Evolutionary conservation across 2,797 vertebrate genomes (phyloP), one percentile per base, ranked within the genome.

Genomic region (Anisognathus igniventris): DNA sequence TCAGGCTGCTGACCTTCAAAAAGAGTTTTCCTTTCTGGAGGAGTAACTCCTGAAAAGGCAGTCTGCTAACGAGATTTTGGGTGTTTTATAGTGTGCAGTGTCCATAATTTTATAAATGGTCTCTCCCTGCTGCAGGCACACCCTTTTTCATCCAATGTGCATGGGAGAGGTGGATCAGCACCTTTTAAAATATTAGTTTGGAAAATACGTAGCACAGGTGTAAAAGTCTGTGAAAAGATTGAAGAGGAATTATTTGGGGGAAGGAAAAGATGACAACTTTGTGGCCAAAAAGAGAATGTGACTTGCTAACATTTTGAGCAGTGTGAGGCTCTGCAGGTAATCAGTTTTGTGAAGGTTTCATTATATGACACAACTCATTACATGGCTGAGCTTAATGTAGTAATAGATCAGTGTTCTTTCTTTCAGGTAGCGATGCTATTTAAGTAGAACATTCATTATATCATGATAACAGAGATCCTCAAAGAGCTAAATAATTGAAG

Each of bases 401-500:
- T 76, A 93, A 95, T 90, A 86, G 79, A 91, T 94, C 83, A 91
- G 67, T 68, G 83, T 82, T 92, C 56, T 67, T 88, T 89, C 58
- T 90, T 79, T 81, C 61, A 93, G 64, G 66, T 72, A 90, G 86
- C 0, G 0, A 64, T 90, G 84, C 71, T 88, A 37, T 90, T 84
- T 95, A 93, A 79, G 64, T 50, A 66, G 70, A 93, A 66, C 62
- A 73, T 95, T 90, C 66, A 40, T 93, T 96, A 82, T 90, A 70
- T 93, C 89, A 72, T 75, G 62, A 85, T 92, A 95, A 93, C 73
- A 75, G 83, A 91, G 92, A 81, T 94, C 47, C 50, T 92, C 56
- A 27, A 81, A 88, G 79, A 92, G 70, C 82, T 90, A 76, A 92
- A 86, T 92, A 96, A 95, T 81, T 90, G 60, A 79, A 73, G 91